These are phyloP conservation scores for Drosophila santomea DNA, from an alignment of 1,140 invertebrate genomes.

Conservation along the genomic window DNA sequence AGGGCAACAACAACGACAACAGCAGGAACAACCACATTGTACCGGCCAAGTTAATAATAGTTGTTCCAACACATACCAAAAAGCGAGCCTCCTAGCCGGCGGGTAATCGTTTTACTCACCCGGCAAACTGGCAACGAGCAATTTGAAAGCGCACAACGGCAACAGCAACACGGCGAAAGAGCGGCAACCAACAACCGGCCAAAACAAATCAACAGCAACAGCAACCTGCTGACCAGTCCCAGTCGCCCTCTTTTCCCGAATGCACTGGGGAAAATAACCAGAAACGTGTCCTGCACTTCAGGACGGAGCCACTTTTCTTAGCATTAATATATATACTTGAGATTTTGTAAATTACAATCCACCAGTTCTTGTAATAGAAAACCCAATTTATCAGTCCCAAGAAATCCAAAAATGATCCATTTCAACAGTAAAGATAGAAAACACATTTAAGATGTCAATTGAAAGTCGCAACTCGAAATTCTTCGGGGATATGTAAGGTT, in stretches of 20 bases:
- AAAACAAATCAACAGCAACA: conserved; percentile 65
- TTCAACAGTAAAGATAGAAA: too few relatives aligned
- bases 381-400: too few relatives aligned
- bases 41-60: conserved; percentile 73
- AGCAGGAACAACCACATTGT: conserved; percentile 41
- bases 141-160: conserved; percentile 67
- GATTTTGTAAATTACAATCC: too few relatives aligned
- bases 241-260: conserved; percentile 21
- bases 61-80: conserved; percentile 80
- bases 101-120: conserved; percentile 83
- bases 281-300: too few relatives aligned
- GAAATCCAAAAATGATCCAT: too few relatives aligned
- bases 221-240: conserved; percentile 73
- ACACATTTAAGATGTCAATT: too few relatives aligned
- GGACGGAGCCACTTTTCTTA: too few relatives aligned
- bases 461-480: too few relatives aligned
- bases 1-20: conserved; percentile 19
- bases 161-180: conserved; percentile 39
- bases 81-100: conserved; percentile 75
- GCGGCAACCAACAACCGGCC: conserved; percentile 51
- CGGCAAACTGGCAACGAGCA: conserved; percentile 67
- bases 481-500: too few relatives aligned
- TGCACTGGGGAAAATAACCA: conserved; percentile 12
- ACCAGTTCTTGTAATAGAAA: too few relatives aligned
- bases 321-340: too few relatives aligned